These are phyloP conservation scores for Pyrrhia umbra DNA, from an alignment of 2,888 invertebrate species.

Conservation along the genomic window DNA sequence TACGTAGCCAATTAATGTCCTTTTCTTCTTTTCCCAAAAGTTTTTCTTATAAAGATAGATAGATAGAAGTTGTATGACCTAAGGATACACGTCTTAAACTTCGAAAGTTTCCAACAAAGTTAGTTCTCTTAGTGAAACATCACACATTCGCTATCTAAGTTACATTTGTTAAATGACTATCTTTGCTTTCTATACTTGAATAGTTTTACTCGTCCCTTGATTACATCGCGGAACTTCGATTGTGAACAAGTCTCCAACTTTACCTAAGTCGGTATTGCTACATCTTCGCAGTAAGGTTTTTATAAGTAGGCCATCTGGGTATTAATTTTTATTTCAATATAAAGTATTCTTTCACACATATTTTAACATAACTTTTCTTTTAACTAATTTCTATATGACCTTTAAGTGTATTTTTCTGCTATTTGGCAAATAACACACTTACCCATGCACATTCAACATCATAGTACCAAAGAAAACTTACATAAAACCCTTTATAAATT, in stretches of 20 bases:
- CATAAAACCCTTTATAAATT: too few species aligned
- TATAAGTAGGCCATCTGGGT: conserved; percentile 7
- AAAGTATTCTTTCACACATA: background rate
- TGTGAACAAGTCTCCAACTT: conserved; percentile 16
- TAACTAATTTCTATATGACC: too few species aligned
- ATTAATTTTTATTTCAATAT: conserved; percentile 10
- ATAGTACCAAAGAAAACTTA: too few species aligned
- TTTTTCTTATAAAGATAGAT: too few species aligned
- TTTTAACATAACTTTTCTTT: background rate
- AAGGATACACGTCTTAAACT: background rate
- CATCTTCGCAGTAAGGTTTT: background rate
- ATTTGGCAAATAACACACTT: too few species aligned
- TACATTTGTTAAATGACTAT: conserved; percentile 27
- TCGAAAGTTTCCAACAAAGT: background rate
- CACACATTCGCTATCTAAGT: conserved; percentile 4
- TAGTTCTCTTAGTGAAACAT: background rate
- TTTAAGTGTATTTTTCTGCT: too few species aligned
- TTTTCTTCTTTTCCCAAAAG: background rate
- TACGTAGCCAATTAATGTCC: background rate
- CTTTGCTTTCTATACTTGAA: conserved; percentile 9
- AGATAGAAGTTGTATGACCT: background rate
- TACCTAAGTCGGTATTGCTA: conserved; percentile 20
- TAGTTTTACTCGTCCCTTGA: conserved; percentile 29
- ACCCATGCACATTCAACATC: too few species aligned
- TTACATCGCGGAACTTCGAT: conserved; percentile 33